Evolutionary conservation across 2,888 invertebrate species (phyloP).

Genomic region (Apodemia duryi): DNA sequence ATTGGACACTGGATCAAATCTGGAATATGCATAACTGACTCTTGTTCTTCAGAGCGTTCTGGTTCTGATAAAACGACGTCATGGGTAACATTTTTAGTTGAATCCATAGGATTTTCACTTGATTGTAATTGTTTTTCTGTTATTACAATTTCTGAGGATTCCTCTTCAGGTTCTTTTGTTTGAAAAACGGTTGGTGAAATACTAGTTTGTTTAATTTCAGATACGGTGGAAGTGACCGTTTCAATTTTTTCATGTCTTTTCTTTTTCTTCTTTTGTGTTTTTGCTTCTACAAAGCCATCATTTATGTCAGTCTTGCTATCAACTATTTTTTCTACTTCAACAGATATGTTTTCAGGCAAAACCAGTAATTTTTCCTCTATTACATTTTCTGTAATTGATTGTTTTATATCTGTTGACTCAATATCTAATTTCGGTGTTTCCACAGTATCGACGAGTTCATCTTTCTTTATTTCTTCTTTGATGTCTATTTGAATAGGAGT

Average conservation of each 20-base stretch:
- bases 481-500: neutral
- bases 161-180: neutral
- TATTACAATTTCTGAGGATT: neutral
- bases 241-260: constrained; percentile 33
- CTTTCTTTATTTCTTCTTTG: neutral
- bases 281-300: constrained; percentile 31
- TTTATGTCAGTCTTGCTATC: constrained; percentile 15
- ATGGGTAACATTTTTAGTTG: constrained; percentile 5
- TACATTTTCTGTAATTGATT: neutral
- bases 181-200: neutral
- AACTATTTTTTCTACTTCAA: neutral
- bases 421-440: neutral
- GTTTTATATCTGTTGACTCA: neutral
- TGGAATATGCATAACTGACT: constrained; percentile 45
- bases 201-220: neutral
- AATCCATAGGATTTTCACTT: neutral
- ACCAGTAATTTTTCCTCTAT: neutral
- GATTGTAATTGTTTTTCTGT: neutral
- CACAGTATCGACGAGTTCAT: neutral
- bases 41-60: constrained; percentile 41
- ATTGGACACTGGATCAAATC: constrained; percentile 55
- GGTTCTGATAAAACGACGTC: constrained; percentile 34
- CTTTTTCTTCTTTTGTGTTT: constrained; percentile 41
- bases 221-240: neutral
- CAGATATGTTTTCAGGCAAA: neutral